Base-by-base conservation (phyloP, 1,140 invertebrate species). In the Nymphalis io region DNA sequence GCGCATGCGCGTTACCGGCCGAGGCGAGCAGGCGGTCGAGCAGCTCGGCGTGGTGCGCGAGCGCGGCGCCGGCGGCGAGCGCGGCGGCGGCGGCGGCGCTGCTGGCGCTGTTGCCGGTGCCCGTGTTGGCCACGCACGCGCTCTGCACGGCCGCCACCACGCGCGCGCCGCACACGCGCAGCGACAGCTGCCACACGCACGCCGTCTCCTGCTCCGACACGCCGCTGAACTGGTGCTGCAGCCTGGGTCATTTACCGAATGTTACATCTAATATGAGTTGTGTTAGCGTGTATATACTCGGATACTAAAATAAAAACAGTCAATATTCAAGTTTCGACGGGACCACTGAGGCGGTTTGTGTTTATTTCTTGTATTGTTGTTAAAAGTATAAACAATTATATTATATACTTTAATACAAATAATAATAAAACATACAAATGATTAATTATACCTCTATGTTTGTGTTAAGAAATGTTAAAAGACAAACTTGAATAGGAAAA, bases 171-270 rank as follows among this genome's bases (percentile, higher is more conserved):
- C 97, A 90, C 11, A 96, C 96, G 76, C 97, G 95, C 5, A 99
- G 81, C 76, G 97, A 94, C 21, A 98, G 93, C 83, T 98, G 96
- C 79, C 95, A 95, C 13, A 98, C 95, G 27, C 95, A 93, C 44
- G 95, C 94, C 46, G 95, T 93, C 82, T 98, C 96, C 6, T 93
- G 93, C 55, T 95, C 93, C 38, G 93, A 95, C 23, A 98, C 92
- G 0, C 96, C 96, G 61, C 95, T 95, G 88, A 98, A 98, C 16
- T 96, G 93, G 88, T 97, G 95, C 82, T 97, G 95, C 33, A 98
- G 90, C 78, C 94, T 95, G 78, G 5, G 2, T 15, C 10, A 10
- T 1, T 27, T 42, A 27, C 58, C 27, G 23, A 18, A 68, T 57
- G 53, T 51, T n/a, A n/a, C n/a, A n/a, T n/a, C n/a, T n/a, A n/a